Percentiles rank a stretch among this genome's conserved stretches.
Conservation (phyloP, 2,888 invertebrate genomes). For the Pristionchus arcanus region DNA sequence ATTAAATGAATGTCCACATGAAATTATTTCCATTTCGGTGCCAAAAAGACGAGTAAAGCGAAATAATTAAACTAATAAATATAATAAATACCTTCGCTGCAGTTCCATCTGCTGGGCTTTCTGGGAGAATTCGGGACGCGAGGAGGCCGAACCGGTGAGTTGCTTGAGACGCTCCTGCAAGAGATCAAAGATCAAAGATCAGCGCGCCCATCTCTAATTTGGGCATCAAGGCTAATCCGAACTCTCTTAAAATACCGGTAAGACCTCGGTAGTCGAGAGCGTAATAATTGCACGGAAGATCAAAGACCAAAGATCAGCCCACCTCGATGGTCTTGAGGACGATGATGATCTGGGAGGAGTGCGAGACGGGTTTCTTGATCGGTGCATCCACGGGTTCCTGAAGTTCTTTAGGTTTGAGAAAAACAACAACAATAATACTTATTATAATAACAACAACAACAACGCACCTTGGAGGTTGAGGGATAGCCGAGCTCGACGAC, state of each 20-base stretch:
- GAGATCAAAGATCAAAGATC: neutral
- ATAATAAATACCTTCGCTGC: conserved; percentile 32
- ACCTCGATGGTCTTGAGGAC: conserved; percentile 53
- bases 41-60: too few relatives aligned
- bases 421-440: neutral
- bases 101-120: conserved; percentile 57
- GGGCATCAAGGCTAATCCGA: neutral
- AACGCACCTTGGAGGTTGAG: conserved; percentile 61
- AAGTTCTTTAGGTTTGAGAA: neutral
- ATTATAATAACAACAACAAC: neutral
- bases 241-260: too few relatives aligned
- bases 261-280: too few relatives aligned
- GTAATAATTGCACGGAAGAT: too few relatives aligned
- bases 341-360: conserved; percentile 48
- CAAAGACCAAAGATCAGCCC: conserved; percentile 31
- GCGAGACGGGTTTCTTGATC: conserved; percentile 41
- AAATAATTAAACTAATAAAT: neutral
- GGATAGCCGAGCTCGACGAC: conserved; percentile 69
- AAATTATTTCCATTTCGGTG: too few relatives aligned
- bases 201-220: too few relatives aligned
- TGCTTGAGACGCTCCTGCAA: conserved; percentile 46
- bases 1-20: too few relatives aligned
- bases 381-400: conserved; percentile 37
- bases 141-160: neutral
- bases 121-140: conserved; percentile 50